These are phyloP conservation scores for Heliconius cydno DNA, from an alignment of 2,888 invertebrate genomes.

Conservation along the genomic window DNA sequence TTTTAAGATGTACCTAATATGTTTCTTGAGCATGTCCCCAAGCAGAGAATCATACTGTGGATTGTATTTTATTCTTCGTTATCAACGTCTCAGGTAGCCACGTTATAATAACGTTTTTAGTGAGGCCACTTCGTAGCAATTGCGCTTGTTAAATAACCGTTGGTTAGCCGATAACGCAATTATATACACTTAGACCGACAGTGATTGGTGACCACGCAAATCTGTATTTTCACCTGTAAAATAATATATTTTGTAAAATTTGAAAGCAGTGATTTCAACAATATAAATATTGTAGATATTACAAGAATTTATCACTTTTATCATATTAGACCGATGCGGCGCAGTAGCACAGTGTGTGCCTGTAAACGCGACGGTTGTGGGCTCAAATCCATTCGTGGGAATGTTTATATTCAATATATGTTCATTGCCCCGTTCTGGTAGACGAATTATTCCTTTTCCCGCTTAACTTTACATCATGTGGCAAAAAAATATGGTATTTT, in stretches of 20 bases:
- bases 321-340: not conserved
- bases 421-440: not conserved
- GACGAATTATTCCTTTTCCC: not conserved
- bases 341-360: not conserved
- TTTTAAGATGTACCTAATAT: too few species aligned
- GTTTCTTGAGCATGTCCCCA: too few species aligned
- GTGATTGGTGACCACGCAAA: constrained; percentile 22
- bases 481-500: too few species aligned
- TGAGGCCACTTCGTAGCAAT: constrained; percentile 8
- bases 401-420: not conserved
- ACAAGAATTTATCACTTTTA: too few species aligned
- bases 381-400: not conserved
- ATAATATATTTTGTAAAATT: not conserved
- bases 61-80: not conserved
- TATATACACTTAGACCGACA: constrained; percentile 18
- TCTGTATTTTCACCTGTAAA: not conserved
- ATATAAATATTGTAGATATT: not conserved
- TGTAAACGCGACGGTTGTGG: not conserved
- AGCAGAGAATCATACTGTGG: not conserved
- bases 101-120: constrained; percentile 1
- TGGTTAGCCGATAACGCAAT: constrained; percentile 25
- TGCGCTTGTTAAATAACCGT: constrained; percentile 23
- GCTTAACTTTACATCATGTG: too few species aligned
- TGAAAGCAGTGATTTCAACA: not conserved
- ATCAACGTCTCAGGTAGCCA: not conserved